Evolutionary conservation across 2,113 vertebrate species (phyloP), one percentile per base, ranked within the genome.

Genomic region (Tragulus kanchil): DNA sequence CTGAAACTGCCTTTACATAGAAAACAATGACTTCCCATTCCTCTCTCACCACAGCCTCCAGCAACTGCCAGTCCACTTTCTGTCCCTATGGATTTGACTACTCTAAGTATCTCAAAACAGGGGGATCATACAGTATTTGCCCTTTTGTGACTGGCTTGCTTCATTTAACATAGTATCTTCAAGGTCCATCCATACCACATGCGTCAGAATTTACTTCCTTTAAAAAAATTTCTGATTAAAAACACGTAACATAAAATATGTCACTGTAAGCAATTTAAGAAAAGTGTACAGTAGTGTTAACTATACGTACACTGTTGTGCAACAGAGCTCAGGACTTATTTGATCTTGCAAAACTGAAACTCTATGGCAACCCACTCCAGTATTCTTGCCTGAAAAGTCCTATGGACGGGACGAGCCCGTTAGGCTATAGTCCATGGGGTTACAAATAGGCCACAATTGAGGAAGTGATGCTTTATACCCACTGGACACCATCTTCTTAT

Each of bases 191-290:
- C 16, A 69, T 62, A 26, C 8, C 73, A 9, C 17, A 26, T 73
- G 61, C 42, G 62, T 86, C 52, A 48, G 17, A 52, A 59, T 48
- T 95, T 87, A 58, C n/a, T 92, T 92, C 31, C 58, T n/a, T 92
- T 64, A 86, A 82, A 45, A 73, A 71, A 73, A 42, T 13, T 14
- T 73, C 42, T 73, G 69, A 73, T 7, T n/a, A n/a, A n/a, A 5
- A 73, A 73, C 42, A 73, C 6, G 25, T 73, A 73, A 73, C 11
- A 45, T 45, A 73, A 73, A 73, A 45, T 12, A 6, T 14, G 13
- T 11, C 69, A 45, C 13, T 45, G 21, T 45, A 45, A 73, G 69
- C 42, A 73, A 45, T 73, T 45, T 25, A 7, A 3, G 0, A 25
- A 73, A 45, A 73, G 69, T 45, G 42, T 14, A 14, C 4, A 6